Base-by-base conservation (phyloP, 2,113 vertebrate species). In the Pelecanoides urinatrix region DNA sequence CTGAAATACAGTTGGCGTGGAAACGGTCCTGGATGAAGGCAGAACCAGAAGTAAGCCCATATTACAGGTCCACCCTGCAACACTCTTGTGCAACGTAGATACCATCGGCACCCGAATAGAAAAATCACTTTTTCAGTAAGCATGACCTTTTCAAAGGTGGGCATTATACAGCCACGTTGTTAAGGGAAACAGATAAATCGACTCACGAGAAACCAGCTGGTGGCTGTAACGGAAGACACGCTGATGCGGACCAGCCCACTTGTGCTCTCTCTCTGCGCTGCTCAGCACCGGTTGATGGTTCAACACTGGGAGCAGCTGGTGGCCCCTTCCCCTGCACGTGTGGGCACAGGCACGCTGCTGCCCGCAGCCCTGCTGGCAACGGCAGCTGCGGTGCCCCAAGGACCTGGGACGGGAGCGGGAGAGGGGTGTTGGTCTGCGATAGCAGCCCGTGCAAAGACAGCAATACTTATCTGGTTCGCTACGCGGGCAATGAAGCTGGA, bases 261-360 rank as follows among this genome's bases (percentile, higher is more conserved):
- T 1, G 1, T 9, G 19, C 36, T 56, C 21, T 13, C n/a, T 45
- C 44, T 55, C 53, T 56, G 53, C 2, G 0, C 18, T 44, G 63
- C 49, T 45, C 29, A 34, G 52, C 40, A 36, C 16, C 30, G 22
- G 32, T 4, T 36, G 67, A 50, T 34, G 16, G 26, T 12, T 52
- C 12, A 13, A 47, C n/a, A 50, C 7, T 0, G 0, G 23, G 36
- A 73, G 26, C 1, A 2, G 21, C 6, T 52, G 66, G 40, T 27
- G 50, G 34, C 34, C 19, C 30, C 20, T 74, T 81, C 17, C 1
- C 4, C 22, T 19, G 53, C 25, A 16, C 0, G 0, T 2, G 3
- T 10, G 10, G 19, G 18, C 47, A 40, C 29, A 55, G 56, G 29
- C 13, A 70, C 1, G 2, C 30, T 61, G 59, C 47, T 29, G 63